Percentiles rank a stretch among this genome's conserved stretches.
These are phyloP conservation scores for Camponotus pennsylvanicus DNA, from an alignment of 1,140 invertebrate genomes.

Conservation along the genomic window DNA sequence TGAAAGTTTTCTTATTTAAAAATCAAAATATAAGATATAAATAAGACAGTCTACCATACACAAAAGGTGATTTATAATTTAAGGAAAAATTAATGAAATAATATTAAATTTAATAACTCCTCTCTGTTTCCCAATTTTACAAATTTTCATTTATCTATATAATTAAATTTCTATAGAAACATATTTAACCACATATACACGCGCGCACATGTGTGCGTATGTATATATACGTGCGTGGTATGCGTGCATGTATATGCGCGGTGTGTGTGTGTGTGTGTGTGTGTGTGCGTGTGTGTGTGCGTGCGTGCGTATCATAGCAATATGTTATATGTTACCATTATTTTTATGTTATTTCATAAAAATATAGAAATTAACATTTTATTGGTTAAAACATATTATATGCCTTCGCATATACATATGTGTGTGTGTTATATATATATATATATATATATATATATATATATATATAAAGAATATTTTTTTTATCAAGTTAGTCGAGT, in stretches of 20 bases:
- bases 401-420: not conserved
- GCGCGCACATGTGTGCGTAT: not conserved
- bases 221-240: not conserved
- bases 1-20: constrained; percentile 22
- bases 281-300: not conserved
- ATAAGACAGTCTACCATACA: not conserved
- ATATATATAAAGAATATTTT: constrained; percentile 35
- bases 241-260: not conserved
- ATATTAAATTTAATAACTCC: not conserved
- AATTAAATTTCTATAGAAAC: not conserved
- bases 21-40: not conserved
- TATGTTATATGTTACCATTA: not conserved
- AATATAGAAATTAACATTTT: constrained; percentile 32
- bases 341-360: constrained; percentile 7
- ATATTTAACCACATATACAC: constrained; percentile 23
- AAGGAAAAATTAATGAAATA: constrained; percentile 28
- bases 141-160: constrained; percentile 65
- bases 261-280: not conserved
- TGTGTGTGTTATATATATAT: too few species aligned
- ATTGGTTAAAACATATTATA: constrained; percentile 24
- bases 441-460: too few species aligned
- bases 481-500: constrained; percentile 45
- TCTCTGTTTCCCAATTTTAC: constrained; percentile 65
- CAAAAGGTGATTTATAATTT: not conserved
- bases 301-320: not conserved